Base-by-base conservation (phyloP, 2,888 invertebrate genomes). In the Altica lythri region DNA sequence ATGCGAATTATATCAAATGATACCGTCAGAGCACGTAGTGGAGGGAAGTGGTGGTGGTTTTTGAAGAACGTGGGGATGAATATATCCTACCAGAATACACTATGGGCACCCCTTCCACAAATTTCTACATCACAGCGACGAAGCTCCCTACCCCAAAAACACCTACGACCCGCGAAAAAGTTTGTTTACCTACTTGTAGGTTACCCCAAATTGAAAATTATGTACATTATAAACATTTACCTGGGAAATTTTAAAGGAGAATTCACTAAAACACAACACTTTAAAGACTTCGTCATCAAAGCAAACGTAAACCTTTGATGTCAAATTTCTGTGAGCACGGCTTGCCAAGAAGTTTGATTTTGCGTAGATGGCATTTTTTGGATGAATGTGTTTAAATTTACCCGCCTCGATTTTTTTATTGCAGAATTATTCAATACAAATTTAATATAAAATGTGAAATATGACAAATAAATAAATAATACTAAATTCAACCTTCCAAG, bases 41-140 rank as follows among this genome's bases (percentile, higher is more conserved):
- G 77, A 75, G 74, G 52, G 48, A 72, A 70, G 75, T 75, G 72
- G 75, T 73, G 74, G 74, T 75, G 74, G 74, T 73, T 75, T 73
- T 58, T 73, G 72, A 73, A 73, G 75, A 75, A 75, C 75, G 77
- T 77, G 77, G 77, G 77, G 77, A 77, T 77, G 77, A 77, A 76
- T 75, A 72, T 73, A 73, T 75, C 75, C 75, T 74, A 75, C 75
- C 75, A 75, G 75, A 75, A 72, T n/a, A n/a, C 74, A 68, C 73
- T 70, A 70, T 69, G 75, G 75, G 72, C 75, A 76, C 76, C 77
- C 77, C 77, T 76, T 76, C 76, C 76, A 76, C 76, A 73, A 68
- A 74, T 75, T 73, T 74, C 75, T 72, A 75, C 74, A 72, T 74
- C 74, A 75, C 72, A 66, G 76, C 76, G 76, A 71, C 76, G 75